Evolutionary conservation across 2,888 invertebrate species (phyloP), one percentile per base, ranked within the genome.

Genomic region (Zaprionus bogoriensis): DNA sequence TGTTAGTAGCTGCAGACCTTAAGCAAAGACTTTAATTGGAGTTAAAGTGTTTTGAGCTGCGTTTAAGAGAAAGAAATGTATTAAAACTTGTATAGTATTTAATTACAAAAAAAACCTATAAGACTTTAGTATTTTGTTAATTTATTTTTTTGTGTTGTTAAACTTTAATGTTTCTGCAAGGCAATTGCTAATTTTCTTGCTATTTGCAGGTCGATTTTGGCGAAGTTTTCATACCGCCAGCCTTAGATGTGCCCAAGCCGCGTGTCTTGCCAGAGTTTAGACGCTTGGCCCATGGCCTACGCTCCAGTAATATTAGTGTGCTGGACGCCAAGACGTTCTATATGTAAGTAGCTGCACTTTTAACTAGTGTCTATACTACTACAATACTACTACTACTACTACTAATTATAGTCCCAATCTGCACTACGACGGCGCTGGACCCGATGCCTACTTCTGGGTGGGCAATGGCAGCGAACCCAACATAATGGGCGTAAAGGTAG

Each of bases 361-460:
- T n/a, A n/a, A n/a, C n/a, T n/a, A 0, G 17, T 2, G 4, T 1
- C 5, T 19, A 5, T 20, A 38, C 12, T 6, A 28, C 14, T 17
- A 7, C 20, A 3, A 10, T 52, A 12, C 5, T 6, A 10, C 4
- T n/a, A n/a, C n/a, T 4, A 19, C 3, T 32, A 7, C 17, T 5
- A 17, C 25, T 9, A 1, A 6, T 38, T 27, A 96, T 91, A 97
- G 98, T 73, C 97, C 97, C 5, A 97, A 97, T 92, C 92, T 98
- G 77, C 97, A 97, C 87, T 98, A 97, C 88, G 97, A 98, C 84
- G 97, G 97, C 25, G 95, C 95, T 1, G 97, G 97, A 0, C 97
- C 97, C 0, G 97, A 97, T 89, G 97, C 97, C 0, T 97, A 96
- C 91, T 98, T 98, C 91, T 97, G 96, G 96, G 97, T 97, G n/a